Percentiles rank a stretch among this genome's conserved stretches.
Evolutionary conservation across 1,140 invertebrate species (phyloP).

Genomic region (Drosophila ohnishii): DNA sequence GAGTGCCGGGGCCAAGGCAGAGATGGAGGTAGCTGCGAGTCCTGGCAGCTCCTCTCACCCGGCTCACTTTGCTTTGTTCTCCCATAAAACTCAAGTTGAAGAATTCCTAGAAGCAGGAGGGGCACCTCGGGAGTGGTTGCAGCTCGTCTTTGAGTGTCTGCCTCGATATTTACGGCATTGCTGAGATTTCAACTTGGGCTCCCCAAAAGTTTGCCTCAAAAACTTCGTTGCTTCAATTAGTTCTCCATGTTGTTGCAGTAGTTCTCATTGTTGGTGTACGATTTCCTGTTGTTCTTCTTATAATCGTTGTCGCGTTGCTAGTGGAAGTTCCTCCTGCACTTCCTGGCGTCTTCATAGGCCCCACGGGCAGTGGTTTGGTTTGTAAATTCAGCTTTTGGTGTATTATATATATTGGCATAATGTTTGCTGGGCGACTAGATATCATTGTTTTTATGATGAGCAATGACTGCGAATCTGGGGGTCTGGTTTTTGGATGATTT

Average conservation of each 20-base stretch:
- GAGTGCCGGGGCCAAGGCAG: background rate
- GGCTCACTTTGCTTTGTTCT: constrained; percentile 21
- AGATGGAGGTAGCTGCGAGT: background rate
- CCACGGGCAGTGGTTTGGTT: background rate
- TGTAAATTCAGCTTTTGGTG: background rate
- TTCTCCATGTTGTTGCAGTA: background rate
- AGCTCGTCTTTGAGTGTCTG: constrained; percentile 45
- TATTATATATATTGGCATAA: constrained; percentile 2
- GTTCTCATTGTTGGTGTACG: constrained; percentile 6
- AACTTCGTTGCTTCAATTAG: constrained; percentile 51
- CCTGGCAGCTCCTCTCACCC: background rate
- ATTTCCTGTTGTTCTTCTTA: constrained; percentile 15
- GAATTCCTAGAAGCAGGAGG: constrained; percentile 15
- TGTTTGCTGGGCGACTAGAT: constrained; percentile 1
- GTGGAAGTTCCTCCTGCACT: background rate
- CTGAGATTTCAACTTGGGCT: constrained; percentile 55
- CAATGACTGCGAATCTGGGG: background rate
- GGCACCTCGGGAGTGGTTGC: background rate
- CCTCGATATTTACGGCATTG: constrained; percentile 59
- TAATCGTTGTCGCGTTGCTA: constrained; percentile 9
- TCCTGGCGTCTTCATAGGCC: background rate
- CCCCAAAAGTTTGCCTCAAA: constrained; percentile 42
- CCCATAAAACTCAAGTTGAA: constrained; percentile 53
- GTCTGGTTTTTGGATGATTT: background rate
- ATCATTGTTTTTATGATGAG: background rate